Evolutionary conservation across 2,888 invertebrate genomes (phyloP).

Genomic region (Tipula helvola): DNA sequence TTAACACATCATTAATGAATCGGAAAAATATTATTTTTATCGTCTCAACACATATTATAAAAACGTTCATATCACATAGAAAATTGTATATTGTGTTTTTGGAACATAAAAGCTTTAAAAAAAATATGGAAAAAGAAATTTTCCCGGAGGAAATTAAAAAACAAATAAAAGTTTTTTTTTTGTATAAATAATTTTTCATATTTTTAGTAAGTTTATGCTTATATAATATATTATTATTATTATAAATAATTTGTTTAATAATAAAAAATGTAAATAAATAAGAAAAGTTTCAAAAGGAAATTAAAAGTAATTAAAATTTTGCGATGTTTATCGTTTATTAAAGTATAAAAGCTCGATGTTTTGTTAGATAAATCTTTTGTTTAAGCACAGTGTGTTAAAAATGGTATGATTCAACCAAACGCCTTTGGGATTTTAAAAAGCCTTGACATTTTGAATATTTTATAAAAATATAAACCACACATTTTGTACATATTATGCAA

Average conservation of each 20-base stretch:
- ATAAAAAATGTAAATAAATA: not conserved
- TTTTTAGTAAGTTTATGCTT: not conserved
- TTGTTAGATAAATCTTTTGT: not conserved
- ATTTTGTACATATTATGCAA: too few relatives aligned
- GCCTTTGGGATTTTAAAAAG: not conserved
- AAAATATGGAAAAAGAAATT: not conserved
- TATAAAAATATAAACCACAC: too few relatives aligned
- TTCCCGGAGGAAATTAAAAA: conserved; percentile 4
- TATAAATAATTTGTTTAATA: not conserved
- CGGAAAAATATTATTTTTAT: conserved; percentile 4
- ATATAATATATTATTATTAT: not conserved
- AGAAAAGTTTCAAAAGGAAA: not conserved
- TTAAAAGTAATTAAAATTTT: not conserved
- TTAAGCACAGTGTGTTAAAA: not conserved
- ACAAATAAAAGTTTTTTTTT: not conserved
- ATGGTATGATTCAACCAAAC: not conserved
- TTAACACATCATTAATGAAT: conserved; percentile 4
- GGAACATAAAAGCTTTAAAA: not conserved
- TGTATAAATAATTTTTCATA: not conserved
- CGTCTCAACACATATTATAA: conserved; percentile 1
- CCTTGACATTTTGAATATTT: not conserved
- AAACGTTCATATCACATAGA: not conserved
- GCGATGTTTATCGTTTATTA: not conserved
- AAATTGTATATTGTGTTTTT: not conserved
- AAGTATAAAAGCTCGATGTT: not conserved